A percentile compares a stretch with the other conserved stretches of the same genome.
Conservation (phyloP, 2,113 vertebrate genomes). For the Peromyscus leucopus region DNA sequence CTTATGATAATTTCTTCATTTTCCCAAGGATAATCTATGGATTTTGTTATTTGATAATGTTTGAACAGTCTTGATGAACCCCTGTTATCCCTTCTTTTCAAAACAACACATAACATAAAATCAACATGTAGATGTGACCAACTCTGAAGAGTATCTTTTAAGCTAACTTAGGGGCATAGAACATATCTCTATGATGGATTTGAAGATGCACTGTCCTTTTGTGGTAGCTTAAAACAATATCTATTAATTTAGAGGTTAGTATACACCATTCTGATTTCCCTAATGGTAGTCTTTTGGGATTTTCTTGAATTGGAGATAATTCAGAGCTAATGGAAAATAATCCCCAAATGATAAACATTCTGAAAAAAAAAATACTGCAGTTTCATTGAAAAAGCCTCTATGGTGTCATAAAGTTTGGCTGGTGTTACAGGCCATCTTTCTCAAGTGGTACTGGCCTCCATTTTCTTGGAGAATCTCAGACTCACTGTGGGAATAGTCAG, state of each 20-base stretch:
- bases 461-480: neutral
- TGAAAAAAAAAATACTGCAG: neutral
- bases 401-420: neutral
- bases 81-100: neutral
- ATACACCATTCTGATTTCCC: neutral
- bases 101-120: neutral
- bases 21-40: neutral
- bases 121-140: neutral
- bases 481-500: neutral
- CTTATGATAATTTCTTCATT: neutral
- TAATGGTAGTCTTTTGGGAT: neutral
- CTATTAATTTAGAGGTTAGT: neutral
- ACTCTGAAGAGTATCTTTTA: neutral
- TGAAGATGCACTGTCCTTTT: neutral
- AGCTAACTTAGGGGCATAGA: neutral
- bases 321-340: neutral
- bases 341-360: neutral
- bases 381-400: neutral
- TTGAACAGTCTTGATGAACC: neutral
- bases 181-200: neutral
- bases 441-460: neutral
- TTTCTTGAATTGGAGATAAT: neutral
- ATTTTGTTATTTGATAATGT: neutral
- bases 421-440: neutral
- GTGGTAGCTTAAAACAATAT: neutral